phyloP scores from a whole-genome alignment of 2,888 invertebrate species.

The Xiphydria camelus region DNA sequence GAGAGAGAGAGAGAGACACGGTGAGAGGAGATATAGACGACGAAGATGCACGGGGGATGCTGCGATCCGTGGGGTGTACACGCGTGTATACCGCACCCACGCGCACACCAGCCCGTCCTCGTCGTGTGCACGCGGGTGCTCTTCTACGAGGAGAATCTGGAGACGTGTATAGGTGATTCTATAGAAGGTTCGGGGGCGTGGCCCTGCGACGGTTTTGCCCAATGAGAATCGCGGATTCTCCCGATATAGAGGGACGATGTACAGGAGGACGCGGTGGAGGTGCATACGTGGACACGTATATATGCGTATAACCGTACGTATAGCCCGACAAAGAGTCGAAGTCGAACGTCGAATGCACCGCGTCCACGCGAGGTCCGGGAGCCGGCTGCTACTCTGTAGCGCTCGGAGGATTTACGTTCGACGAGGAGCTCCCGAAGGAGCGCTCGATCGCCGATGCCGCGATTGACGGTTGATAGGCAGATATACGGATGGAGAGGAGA shows the following conservation, averaged over 20 bases:
- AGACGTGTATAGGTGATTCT: conserved; percentile 36
- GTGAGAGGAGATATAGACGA: conserved; percentile 4
- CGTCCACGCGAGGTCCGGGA: no score
- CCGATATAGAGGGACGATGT: conserved; percentile 53
- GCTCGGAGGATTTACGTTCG: no score
- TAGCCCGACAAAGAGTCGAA: conserved; percentile 36
- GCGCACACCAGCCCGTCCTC: no score
- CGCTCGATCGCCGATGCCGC: no score
- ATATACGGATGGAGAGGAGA: no score
- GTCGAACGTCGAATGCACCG: conserved; percentile 36
- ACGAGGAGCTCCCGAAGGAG: no score
- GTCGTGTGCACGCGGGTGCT: no score
- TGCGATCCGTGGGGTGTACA: conserved; percentile 9
- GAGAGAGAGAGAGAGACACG: conserved; percentile 4
- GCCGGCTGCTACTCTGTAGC: not conserved
- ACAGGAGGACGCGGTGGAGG: conserved; percentile 28
- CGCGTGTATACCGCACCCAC: no score
- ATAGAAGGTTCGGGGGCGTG: conserved; percentile 43
- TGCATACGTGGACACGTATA: not conserved
- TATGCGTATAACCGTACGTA: conserved; percentile 17
- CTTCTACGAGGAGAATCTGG: no score
- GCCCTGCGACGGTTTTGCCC: conserved; percentile 50
- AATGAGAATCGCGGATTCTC: conserved; percentile 51
- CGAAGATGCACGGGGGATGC: conserved; percentile 11
- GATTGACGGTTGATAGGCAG: no score